These are phyloP conservation scores for Semnornis frantzii DNA, from an alignment of 2,113 vertebrate genomes.

Conservation along the genomic window DNA sequence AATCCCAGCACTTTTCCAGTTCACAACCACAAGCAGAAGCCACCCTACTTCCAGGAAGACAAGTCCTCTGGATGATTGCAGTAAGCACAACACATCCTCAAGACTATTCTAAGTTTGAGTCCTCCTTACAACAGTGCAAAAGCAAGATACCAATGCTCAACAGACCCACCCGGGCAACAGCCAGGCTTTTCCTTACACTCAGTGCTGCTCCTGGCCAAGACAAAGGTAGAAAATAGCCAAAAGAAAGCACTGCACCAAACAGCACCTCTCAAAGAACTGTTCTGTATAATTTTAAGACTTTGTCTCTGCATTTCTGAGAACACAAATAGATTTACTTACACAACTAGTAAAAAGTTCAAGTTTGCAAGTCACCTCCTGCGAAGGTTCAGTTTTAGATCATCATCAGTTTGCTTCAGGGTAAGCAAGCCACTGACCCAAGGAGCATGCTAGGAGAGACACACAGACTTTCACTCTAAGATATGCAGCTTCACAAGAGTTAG, in stretches of 20 bases:
- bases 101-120: neutral
- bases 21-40: neutral
- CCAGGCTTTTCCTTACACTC: neutral
- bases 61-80: neutral
- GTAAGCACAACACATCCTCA: neutral
- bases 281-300: neutral
- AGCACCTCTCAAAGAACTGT: neutral
- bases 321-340: rapidly evolving
- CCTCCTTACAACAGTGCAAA: neutral
- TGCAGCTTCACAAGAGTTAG: neutral
- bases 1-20: neutral
- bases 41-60: neutral
- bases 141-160: neutral
- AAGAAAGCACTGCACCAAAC: neutral
- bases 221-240: rapidly evolving
- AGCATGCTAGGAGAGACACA: neutral
- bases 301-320: neutral
- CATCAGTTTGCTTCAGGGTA: neutral
- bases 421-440: neutral
- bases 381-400: neutral
- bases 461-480: neutral
- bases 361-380: neutral
- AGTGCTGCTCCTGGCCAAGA: neutral
- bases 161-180: rapidly evolving
- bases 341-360: neutral